Conservation (phyloP, 2,113 vertebrate genomes). For the Empidonax traillii region DNA sequence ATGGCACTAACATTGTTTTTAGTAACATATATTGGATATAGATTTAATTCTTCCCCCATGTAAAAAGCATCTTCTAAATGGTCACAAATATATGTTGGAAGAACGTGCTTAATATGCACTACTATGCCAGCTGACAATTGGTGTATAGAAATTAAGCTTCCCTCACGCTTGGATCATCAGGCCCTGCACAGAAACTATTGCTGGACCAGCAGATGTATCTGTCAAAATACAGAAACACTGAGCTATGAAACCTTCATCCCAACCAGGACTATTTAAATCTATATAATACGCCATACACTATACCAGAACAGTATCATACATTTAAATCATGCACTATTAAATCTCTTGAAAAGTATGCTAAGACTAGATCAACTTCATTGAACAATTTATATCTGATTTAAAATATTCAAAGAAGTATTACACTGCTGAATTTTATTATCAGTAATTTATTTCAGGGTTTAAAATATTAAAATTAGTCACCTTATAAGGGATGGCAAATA, state of each 20-base stretch:
- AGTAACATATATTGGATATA: slow-evolving; percentile 52
- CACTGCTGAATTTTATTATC: slow-evolving; percentile 27
- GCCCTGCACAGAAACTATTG: background rate
- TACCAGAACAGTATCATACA: background rate
- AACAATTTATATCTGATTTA: slow-evolving; percentile 53
- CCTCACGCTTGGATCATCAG: background rate
- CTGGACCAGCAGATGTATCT: background rate
- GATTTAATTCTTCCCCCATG: slow-evolving; percentile 37
- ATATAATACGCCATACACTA: background rate
- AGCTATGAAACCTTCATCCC: background rate
- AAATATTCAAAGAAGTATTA: slow-evolving; percentile 54
- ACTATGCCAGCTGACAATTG: background rate
- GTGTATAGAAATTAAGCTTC: background rate
- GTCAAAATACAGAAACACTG: background rate
- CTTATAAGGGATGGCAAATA: slow-evolving; percentile 8
- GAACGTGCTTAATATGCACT: background rate
- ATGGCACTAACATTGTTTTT: slow-evolving; percentile 70
- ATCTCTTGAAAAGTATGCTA: slow-evolving; percentile 27
- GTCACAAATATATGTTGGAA: background rate
- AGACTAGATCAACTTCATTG: slow-evolving; percentile 45
- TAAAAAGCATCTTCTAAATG: background rate
- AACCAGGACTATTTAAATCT: slow-evolving; percentile 4
- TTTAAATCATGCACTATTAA: slow-evolving; percentile 16
- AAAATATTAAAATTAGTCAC: slow-evolving; percentile 44
- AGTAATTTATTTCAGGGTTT: slow-evolving; percentile 41